phyloP scores from a whole-genome alignment of 2,113 vertebrate genomes.

The Ptilonorhynchus violaceus region DNA sequence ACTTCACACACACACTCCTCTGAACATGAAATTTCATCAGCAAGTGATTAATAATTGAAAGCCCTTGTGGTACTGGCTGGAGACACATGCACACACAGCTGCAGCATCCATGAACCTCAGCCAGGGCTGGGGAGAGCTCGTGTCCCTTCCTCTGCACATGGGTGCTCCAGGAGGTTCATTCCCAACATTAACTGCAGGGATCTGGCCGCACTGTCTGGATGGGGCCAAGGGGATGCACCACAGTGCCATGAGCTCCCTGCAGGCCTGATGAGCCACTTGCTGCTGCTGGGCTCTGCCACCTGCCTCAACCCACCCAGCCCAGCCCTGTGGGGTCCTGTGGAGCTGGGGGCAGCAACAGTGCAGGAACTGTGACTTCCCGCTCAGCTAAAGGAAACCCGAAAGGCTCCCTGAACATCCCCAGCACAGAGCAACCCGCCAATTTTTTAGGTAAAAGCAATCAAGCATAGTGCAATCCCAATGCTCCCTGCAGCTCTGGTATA shows the following conservation, averaged over 20 bases:
- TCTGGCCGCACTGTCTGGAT: accelerated
- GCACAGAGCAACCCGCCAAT: not conserved
- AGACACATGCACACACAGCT: not conserved
- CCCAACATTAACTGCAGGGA: accelerated
- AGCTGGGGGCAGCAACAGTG: accelerated
- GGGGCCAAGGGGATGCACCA: not conserved
- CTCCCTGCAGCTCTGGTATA: not conserved
- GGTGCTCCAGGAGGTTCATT: accelerated
- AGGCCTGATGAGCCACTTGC: accelerated
- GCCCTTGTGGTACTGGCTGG: not conserved
- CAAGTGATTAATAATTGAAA: not conserved
- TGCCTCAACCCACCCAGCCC: not conserved
- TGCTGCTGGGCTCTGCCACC: not conserved
- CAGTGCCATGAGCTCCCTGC: accelerated
- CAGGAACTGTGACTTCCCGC: not conserved
- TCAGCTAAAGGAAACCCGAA: not conserved
- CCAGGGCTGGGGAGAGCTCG: not conserved
- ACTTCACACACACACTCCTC: not conserved
- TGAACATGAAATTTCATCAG: conserved; percentile 22
- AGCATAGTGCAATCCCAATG: accelerated
- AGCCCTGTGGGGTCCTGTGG: accelerated
- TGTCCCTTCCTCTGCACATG: accelerated
- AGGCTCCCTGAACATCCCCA: not conserved
- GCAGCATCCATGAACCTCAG: not conserved
- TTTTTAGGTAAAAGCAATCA: not conserved